Conservation (phyloP, 2,888 invertebrate genomes). For the Synergus itoensis region DNA sequence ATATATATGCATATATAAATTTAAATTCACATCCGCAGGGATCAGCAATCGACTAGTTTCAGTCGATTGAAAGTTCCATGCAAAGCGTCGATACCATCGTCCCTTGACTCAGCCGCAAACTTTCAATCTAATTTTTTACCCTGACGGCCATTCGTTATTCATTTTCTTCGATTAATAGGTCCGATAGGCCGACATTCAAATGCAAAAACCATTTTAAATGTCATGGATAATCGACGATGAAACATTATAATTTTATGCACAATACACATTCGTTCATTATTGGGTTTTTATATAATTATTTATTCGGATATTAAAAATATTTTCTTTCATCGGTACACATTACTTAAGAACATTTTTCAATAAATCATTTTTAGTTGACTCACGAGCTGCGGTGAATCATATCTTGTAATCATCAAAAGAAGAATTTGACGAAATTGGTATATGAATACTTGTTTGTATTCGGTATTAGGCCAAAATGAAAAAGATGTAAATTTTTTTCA, state of each 20-base stretch:
- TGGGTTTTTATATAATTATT: neutral
- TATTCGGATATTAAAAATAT: neutral
- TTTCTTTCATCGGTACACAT: too few relatives aligned
- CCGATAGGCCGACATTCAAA: neutral
- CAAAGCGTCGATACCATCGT: constrained; percentile 1
- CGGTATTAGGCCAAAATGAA: neutral
- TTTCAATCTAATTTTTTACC: constrained; percentile 23
- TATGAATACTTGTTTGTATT: too few relatives aligned
- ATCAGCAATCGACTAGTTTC: constrained; percentile 13
- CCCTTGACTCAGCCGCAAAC: neutral
- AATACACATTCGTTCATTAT: neutral
- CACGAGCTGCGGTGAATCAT: too few relatives aligned
- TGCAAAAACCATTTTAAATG: neutral
- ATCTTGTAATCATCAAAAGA: too few relatives aligned
- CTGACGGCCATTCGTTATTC: constrained; percentile 22
- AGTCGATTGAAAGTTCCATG: constrained; percentile 24
- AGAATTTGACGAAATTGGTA: too few relatives aligned
- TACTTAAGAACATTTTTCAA: too few relatives aligned
- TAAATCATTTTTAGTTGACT: too few relatives aligned
- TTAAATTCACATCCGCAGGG: neutral
- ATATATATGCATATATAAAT: neutral
- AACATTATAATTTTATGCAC: neutral
- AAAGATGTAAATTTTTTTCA: neutral
- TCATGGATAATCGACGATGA: neutral
- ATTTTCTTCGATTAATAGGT: constrained; percentile 20